Conservation (phyloP, 2,888 invertebrate genomes). For the Limnephilus marmoratus region DNA sequence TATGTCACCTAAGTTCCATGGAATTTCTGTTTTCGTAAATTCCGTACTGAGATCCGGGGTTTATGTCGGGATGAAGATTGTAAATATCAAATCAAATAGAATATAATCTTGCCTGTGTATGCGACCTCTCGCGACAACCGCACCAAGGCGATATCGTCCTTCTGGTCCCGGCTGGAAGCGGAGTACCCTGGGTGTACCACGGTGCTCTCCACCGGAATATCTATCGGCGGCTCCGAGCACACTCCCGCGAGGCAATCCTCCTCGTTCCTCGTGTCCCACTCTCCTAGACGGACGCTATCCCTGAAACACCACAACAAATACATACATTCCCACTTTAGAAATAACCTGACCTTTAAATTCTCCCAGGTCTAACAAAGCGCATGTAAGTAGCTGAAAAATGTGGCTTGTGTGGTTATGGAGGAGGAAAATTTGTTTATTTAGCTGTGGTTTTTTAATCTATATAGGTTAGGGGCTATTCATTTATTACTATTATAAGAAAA, state of each 20-base stretch:
- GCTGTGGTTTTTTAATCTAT: no score
- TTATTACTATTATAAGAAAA: no score
- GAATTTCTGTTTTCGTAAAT: no score
- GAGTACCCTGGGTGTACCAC: conserved; percentile 83
- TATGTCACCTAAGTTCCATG: no score
- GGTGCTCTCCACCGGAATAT: conserved; percentile 79
- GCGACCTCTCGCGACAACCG: conserved; percentile 77
- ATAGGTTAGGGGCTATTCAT: no score
- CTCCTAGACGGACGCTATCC: conserved; percentile 80
- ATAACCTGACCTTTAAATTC: neutral
- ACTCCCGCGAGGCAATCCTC: conserved; percentile 78
- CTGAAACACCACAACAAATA: conserved; percentile 68
- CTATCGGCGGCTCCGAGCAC: conserved; percentile 80
- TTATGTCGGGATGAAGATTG: neutral
- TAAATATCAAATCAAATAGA: neutral
- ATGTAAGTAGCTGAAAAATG: no score
- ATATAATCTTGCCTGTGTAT: conserved; percentile 74
- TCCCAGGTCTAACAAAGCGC: no score
- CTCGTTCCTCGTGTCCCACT: conserved; percentile 80
- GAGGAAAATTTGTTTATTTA: no score
- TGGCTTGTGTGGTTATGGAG: no score
- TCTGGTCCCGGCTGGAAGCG: conserved; percentile 78
- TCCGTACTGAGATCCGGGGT: no score
- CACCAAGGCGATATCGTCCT: conserved; percentile 85
- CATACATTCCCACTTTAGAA: neutral